These are phyloP conservation scores for Tetramorium parvispinum DNA, from an alignment of 1,140 invertebrate species.

Conservation along the genomic window DNA sequence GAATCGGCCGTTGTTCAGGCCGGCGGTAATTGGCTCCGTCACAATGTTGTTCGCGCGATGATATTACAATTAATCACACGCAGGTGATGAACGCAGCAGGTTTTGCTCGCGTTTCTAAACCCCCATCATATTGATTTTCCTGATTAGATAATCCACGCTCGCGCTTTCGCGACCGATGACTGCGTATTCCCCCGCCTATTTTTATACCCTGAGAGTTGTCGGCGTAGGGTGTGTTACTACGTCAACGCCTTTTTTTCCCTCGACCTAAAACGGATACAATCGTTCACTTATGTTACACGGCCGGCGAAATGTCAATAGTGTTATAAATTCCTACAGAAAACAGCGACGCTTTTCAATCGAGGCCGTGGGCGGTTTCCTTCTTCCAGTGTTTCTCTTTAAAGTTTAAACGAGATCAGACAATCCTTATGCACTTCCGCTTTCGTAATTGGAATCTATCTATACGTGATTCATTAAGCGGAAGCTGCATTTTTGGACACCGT, in stretches of 20 bases:
- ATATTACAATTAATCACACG: background rate
- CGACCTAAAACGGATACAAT: background rate
- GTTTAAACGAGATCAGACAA: background rate
- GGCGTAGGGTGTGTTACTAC: background rate
- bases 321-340: background rate
- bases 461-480: background rate
- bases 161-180: background rate
- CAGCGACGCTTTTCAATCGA: background rate
- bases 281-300: background rate
- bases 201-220: background rate
- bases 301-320: background rate
- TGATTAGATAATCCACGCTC: constrained; percentile 14
- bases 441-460: background rate
- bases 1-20: background rate
- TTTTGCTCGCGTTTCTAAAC: background rate
- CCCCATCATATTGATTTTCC: background rate
- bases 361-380: background rate
- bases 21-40: background rate
- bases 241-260: background rate
- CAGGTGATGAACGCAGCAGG: background rate
- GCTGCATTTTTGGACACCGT: background rate
- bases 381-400: background rate
- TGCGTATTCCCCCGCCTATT: background rate
- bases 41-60: background rate
- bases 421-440: background rate